phyloP scores from a whole-genome alignment of 2,888 invertebrate genomes.

The Hipparchia semele region DNA sequence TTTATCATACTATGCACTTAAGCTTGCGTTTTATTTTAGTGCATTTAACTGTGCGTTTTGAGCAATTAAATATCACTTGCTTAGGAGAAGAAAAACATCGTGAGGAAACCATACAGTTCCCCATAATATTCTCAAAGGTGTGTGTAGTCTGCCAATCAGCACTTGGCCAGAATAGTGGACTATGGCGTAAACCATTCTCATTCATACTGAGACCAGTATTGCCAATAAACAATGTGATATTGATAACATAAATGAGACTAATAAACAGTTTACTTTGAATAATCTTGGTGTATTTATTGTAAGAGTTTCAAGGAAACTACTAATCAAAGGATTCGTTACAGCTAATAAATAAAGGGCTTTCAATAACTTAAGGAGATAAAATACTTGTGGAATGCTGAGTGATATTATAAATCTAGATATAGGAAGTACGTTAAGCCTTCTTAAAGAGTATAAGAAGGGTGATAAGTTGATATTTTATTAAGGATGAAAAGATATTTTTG shows the following conservation, averaged over 20 bases:
- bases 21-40: too few relatives aligned
- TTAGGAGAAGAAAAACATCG: too few relatives aligned
- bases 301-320: slow-evolving; percentile 9
- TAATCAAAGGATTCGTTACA: slow-evolving; percentile 20
- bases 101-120: too few relatives aligned
- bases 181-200: too few relatives aligned
- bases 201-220: neutral
- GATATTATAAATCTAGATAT: slow-evolving; percentile 17
- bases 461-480: neutral
- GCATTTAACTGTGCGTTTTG: too few relatives aligned
- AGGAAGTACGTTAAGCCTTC: slow-evolving; percentile 7
- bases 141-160: neutral
- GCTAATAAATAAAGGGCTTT: slow-evolving; percentile 16
- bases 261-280: slow-evolving; percentile 18
- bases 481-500: neutral
- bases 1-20: neutral
- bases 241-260: neutral
- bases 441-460: slow-evolving; percentile 3
- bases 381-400: neutral
- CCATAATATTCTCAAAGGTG: too few relatives aligned
- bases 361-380: slow-evolving; percentile 7
- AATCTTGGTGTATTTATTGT: slow-evolving; percentile 15
- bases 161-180: too few relatives aligned
- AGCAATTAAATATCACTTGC: too few relatives aligned
- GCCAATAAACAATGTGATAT: slow-evolving; percentile 16